A percentile compares a stretch with the other conserved stretches of the same genome.
phyloP scores from a whole-genome alignment of 2,113 vertebrate species.

The Bambusicola thoracicus region DNA sequence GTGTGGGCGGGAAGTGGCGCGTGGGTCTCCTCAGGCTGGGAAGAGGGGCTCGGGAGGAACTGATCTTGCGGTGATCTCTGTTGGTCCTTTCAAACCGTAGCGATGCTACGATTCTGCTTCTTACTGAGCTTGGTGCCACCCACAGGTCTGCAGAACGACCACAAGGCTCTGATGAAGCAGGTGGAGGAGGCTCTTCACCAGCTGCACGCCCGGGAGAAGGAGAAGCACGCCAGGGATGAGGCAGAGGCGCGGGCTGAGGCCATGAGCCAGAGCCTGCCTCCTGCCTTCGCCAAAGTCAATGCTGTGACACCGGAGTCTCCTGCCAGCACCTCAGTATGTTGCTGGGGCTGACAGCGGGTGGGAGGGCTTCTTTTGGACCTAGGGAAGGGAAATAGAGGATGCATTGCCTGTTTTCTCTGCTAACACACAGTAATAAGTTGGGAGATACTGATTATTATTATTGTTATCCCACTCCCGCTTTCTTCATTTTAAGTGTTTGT shows the following conservation, averaged over 20 bases:
- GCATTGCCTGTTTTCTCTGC: not conserved
- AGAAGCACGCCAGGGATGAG: constrained; percentile 84
- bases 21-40: too few species aligned
- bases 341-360: rapidly evolving
- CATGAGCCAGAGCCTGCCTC: constrained; percentile 61
- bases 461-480: rapidly evolving
- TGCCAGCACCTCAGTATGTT: constrained; percentile 85
- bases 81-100: too few species aligned
- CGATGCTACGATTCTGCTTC: too few species aligned
- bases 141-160: constrained; percentile 94
- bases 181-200: constrained; percentile 94
- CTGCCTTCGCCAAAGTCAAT: constrained; percentile 89
- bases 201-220: constrained; percentile 89
- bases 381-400: rapidly evolving
- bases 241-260: constrained; percentile 76
- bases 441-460: not conserved
- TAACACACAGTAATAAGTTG: not conserved
- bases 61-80: too few species aligned
- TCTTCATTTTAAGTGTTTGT: not conserved
- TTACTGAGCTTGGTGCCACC: not conserved
- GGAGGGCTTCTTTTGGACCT: too few species aligned
- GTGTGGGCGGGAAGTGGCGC: too few species aligned
- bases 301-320: constrained; percentile 87
- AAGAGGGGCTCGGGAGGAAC: too few species aligned
- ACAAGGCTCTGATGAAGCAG: constrained; percentile 92